Base-by-base conservation (phyloP, 2,797 vertebrate species). In the Orestias chungarensis region DNA sequence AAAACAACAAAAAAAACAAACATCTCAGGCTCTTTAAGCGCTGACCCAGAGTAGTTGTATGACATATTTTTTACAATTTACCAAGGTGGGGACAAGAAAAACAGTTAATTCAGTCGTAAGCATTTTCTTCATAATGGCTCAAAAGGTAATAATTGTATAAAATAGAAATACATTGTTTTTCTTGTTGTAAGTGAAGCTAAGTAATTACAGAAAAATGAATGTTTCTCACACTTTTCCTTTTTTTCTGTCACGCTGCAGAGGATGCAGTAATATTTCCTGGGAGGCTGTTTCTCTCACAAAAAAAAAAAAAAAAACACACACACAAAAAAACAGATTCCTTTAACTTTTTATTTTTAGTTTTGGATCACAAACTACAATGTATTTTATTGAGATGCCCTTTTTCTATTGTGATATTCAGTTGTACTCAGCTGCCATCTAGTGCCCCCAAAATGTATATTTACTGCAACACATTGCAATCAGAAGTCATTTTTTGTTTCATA, bases 201-300 rank as follows among this genome's bases (percentile, higher is more conserved):
- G 18, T 71, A 70, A 70, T 73, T 73, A 40, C 1, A 61, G 4
- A 61, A 61, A 35, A 7, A 35, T 8, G 23, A 35, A 38, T 10
- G 2, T 43, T 43, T 65, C 17, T 76, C 61, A 47, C 61, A 71
- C 17, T 67, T 55, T 64, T 42, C 29, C 52, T 49, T 54, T 47
- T 29, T 68, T 27, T 68, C 59, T 82, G 71, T 71, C 75, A 64
- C 65, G 74, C 78, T 73, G 74, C 80, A 82, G 73, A 70, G 66
- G 75, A 86, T 72, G 79, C 79, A 73, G 57, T 72, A 64, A 73
- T 57, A 72, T 74, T 82, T 86, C 71, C 89, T 80, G 85, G 84
- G 81, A 85, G 59, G 68, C 76, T 27, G 81, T 80, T 66, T 82
- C 75, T 82, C 79, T 88, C 74, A 90, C 81, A 88, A 86, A 71